These are phyloP conservation scores for Oreonectes daqikongensis DNA, from an alignment of 2,797 vertebrate species.

Conservation along the genomic window DNA sequence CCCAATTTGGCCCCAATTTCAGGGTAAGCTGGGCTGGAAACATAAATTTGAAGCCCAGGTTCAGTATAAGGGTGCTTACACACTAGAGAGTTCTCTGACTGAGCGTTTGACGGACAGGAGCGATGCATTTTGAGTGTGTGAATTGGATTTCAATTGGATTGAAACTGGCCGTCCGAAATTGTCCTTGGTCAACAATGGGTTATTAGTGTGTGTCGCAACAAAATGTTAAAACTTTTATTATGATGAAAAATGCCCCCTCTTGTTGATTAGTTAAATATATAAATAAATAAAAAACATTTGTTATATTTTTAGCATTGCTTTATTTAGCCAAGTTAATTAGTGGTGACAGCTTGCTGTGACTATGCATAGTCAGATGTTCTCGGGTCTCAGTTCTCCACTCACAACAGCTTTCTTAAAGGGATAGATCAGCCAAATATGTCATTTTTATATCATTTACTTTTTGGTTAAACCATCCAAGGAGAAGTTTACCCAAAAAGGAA, in stretches of 20 bases:
- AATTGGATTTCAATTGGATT: no score
- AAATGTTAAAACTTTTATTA: no score
- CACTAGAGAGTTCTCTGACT: background rate
- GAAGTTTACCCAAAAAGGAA: no score
- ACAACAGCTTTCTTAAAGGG: background rate
- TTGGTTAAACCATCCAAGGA: no score
- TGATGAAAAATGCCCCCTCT: no score
- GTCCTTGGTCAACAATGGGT: background rate
- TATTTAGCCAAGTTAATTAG: background rate
- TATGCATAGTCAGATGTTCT: background rate
- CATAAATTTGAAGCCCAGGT: background rate
- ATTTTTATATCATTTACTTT: no score
- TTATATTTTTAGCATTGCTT: background rate
- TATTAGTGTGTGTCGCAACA: background rate
- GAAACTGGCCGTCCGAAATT: background rate
- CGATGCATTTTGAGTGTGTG: background rate
- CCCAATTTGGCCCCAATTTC: background rate
- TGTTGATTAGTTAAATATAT: no score
- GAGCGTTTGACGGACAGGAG: background rate
- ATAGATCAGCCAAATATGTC: no score
- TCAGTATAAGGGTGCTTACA: background rate
- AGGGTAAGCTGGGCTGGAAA: background rate
- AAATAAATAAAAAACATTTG: no score
- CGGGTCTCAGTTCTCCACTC: background rate
- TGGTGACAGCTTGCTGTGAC: background rate